A percentile compares a stretch with the other conserved stretches of the same genome.
Evolutionary conservation across 2,888 invertebrate genomes (phyloP).

Genomic region (Eumerus sabulonum): DNA sequence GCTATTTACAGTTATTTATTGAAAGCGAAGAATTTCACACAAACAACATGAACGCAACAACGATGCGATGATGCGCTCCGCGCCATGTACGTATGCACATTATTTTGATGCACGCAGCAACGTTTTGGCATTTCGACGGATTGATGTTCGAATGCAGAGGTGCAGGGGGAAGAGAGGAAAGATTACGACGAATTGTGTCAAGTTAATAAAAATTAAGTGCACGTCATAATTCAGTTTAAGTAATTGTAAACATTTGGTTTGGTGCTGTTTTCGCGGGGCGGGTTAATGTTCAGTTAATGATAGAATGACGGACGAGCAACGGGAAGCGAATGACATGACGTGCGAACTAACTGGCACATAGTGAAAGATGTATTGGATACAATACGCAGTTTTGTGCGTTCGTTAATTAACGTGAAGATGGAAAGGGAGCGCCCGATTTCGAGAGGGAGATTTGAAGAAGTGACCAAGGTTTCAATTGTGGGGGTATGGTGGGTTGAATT

Average conservation of each 20-base stretch:
- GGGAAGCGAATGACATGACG: conserved; percentile 22
- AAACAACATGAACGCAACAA: conserved; percentile 24
- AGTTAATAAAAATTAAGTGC: conserved; percentile 65
- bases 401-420: conserved; percentile 20
- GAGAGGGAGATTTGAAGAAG: too few relatives aligned
- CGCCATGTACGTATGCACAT: conserved; percentile 32
- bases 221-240: conserved; percentile 55
- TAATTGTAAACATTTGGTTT: conserved; percentile 63
- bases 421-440: conserved; percentile 6
- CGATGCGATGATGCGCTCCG: too few relatives aligned
- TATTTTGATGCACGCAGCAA: conserved; percentile 55
- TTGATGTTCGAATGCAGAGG: conserved; percentile 11
- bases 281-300: conserved; percentile 21
- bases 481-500: too few relatives aligned
- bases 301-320: conserved; percentile 11
- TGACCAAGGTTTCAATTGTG: too few relatives aligned
- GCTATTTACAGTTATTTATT: conserved; percentile 65
- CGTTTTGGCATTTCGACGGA: conserved; percentile 53
- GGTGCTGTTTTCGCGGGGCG: conserved; percentile 5
- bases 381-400: background rate
- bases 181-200: conserved; percentile 55
- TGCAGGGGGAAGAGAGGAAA: too few relatives aligned
- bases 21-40: conserved; percentile 46
- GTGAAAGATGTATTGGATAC: background rate
- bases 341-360: background rate